A percentile compares a stretch with the other conserved stretches of the same genome.
Evolutionary conservation across 2,888 invertebrate species (phyloP).

Genomic region (Ennomos erosarius): DNA sequence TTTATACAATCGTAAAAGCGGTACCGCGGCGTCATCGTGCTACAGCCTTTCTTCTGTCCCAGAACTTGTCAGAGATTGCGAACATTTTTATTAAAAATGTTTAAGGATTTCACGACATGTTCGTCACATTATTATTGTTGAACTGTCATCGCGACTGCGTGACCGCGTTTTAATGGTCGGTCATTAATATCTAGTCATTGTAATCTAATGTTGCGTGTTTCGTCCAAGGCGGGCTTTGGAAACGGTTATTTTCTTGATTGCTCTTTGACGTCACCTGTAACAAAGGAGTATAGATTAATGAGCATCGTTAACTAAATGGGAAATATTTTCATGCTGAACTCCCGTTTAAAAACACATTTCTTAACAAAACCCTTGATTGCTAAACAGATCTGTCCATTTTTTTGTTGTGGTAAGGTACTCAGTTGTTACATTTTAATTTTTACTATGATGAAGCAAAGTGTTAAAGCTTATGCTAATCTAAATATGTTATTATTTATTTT

Average conservation of each 20-base stretch:
- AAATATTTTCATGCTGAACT: neutral
- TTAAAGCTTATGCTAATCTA: constrained; percentile 35
- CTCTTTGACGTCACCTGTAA: constrained; percentile 65
- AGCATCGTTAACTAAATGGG: constrained; percentile 9
- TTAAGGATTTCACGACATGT: constrained; percentile 49
- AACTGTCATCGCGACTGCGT: constrained; percentile 36
- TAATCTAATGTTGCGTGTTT: constrained; percentile 53
- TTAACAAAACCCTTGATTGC: neutral
- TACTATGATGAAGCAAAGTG: constrained; percentile 9
- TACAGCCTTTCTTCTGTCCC: constrained; percentile 72
- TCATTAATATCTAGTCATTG: constrained; percentile 53
- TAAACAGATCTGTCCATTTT: neutral
- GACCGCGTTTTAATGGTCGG: constrained; percentile 43
- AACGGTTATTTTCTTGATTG: constrained; percentile 58
- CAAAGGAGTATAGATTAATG: constrained; percentile 49
- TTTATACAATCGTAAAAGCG: constrained; percentile 66
- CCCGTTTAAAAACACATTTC: constrained; percentile 8
- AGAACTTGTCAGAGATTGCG: constrained; percentile 70
- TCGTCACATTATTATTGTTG: constrained; percentile 47
- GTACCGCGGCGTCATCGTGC: constrained; percentile 69
- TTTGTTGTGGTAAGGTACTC: constrained; percentile 8
- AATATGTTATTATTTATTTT: constrained; percentile 26
- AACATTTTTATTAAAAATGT: constrained; percentile 61
- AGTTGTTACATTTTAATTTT: neutral
- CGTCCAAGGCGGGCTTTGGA: constrained; percentile 33